These are phyloP conservation scores for Oryzias melastigma DNA, from an alignment of 2,113 vertebrate genomes.

Conservation along the genomic window DNA sequence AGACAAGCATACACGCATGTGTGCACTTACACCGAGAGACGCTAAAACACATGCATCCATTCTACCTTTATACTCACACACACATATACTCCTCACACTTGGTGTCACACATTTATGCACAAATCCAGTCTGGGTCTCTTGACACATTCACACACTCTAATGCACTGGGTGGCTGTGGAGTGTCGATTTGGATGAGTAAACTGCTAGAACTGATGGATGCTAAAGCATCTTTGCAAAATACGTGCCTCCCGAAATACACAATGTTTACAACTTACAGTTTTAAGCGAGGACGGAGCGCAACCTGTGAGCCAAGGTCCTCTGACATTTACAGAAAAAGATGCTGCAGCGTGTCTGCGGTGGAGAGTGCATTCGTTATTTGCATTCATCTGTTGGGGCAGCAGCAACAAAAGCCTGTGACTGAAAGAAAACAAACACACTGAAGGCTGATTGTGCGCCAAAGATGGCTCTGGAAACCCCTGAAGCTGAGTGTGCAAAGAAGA, in stretches of 20 bases:
- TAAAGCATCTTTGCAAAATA: slow-evolving; percentile 5
- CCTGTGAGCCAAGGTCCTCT: no score
- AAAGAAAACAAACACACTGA: no score
- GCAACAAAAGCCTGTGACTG: no score
- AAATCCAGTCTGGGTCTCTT: slow-evolving; percentile 41
- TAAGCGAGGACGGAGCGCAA: no score
- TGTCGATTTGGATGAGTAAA: slow-evolving; percentile 37
- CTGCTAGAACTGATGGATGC: slow-evolving; percentile 33
- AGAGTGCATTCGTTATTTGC: no score
- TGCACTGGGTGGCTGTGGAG: slow-evolving; percentile 47
- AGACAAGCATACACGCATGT: slow-evolving; percentile 35
- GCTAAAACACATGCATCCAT: slow-evolving; percentile 47
- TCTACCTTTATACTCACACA: slow-evolving; percentile 58
- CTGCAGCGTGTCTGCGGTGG: no score
- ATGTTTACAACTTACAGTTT: not conserved
- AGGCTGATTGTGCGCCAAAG: no score
- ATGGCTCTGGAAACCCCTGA: no score
- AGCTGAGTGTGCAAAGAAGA: no score
- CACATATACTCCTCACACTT: slow-evolving; percentile 45
- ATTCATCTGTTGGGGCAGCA: no score
- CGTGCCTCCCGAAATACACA: not conserved
- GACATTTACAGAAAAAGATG: no score
- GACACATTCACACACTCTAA: slow-evolving; percentile 54
- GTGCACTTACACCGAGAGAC: slow-evolving; percentile 18
- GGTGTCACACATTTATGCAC: slow-evolving; percentile 50